Evolutionary conservation across 2,113 vertebrate species (phyloP), one percentile per base, ranked within the genome.

Genomic region (Parus major): DNA sequence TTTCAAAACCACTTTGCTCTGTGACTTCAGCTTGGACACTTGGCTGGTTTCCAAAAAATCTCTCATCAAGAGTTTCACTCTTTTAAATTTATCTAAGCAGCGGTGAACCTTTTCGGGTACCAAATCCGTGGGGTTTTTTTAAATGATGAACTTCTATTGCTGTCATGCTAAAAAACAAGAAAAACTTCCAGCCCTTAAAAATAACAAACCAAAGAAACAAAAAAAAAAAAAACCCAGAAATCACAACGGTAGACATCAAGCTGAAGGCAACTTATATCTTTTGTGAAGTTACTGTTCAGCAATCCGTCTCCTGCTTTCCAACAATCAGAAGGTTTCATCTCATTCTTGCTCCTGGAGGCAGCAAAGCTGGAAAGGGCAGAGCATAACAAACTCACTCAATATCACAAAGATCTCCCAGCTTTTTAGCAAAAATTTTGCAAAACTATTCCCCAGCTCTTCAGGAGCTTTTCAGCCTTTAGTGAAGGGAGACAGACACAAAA

Each of bases 331-430:
- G 12, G 20, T 71, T 53, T 28, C 29, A 22, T 55, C 44, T 83
- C 52, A 20, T 25, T 23, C 61, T 27, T 76, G 28, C 41, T 82
- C 31, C 22, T 72, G 36, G 23, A 86, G 61, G 44, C 20, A 41
- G 33, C n/a, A 55, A 31, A 91, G 9, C 46, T 46, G 69, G 49
- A 84, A 95, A 88, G 42, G n/a, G 8, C 36, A 88, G 47, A 52
- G 24, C 11, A 3, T 64, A 76, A 71, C 1, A 4, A 60, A 49
- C 0, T 1, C 9, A 21, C 12, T 27, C 21, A 42, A 28, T 50
- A 27, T 87, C 59, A 52, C 50, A 47, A 60, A 88, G 28, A 36
- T 55, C 50, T 64, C 13, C 21, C 49, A 42, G 39, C 2, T 11
- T 79, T 85, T 70, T 36, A 41, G 65, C 36, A 82, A 68, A 60